A percentile compares a stretch with the other conserved stretches of the same genome.
Conservation (phyloP, 2,888 invertebrate genomes). For the Hemistola chrysoprasaria region DNA sequence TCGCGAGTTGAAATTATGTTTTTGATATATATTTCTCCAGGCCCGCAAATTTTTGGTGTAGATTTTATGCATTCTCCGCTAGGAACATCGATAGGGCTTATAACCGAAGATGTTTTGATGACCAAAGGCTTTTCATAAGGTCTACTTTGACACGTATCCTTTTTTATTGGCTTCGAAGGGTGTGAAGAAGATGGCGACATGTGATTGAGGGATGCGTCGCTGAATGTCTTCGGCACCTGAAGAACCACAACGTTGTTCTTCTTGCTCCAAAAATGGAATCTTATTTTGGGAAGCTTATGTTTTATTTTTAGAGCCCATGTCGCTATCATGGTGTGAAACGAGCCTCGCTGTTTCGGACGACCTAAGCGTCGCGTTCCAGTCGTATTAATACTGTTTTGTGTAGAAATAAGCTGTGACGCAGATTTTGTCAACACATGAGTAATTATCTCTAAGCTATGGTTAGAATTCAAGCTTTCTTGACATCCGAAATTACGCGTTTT, state of each 20-base stretch:
- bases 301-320: slow-evolving; percentile 43
- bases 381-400: slow-evolving; percentile 33
- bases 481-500: slow-evolving; percentile 42
- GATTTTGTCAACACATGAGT: slow-evolving; percentile 47
- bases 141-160: too few relatives aligned
- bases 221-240: slow-evolving; percentile 35
- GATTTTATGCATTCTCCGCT: slow-evolving; percentile 18
- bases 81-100: slow-evolving; percentile 21
- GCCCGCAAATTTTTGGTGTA: slow-evolving; percentile 46
- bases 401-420: slow-evolving; percentile 37
- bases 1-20: not conserved
- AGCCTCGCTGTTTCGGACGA: slow-evolving; percentile 26
- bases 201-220: slow-evolving; percentile 30
- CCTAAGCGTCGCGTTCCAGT: slow-evolving; percentile 30
- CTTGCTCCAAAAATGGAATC: slow-evolving; percentile 23
- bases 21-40: slow-evolving; percentile 38
- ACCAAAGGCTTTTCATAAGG: slow-evolving; percentile 37
- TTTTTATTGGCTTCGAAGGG: slow-evolving; percentile 15
- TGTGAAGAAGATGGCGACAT: slow-evolving; percentile 21
- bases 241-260: slow-evolving; percentile 44
- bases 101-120: slow-evolving; percentile 30
- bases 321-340: slow-evolving; percentile 38
- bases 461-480: slow-evolving; percentile 46
- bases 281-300: slow-evolving; percentile 29
- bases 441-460: slow-evolving; percentile 49